Conservation (phyloP, 2,888 invertebrate genomes). For the Caenorhabditis doughertyi region DNA sequence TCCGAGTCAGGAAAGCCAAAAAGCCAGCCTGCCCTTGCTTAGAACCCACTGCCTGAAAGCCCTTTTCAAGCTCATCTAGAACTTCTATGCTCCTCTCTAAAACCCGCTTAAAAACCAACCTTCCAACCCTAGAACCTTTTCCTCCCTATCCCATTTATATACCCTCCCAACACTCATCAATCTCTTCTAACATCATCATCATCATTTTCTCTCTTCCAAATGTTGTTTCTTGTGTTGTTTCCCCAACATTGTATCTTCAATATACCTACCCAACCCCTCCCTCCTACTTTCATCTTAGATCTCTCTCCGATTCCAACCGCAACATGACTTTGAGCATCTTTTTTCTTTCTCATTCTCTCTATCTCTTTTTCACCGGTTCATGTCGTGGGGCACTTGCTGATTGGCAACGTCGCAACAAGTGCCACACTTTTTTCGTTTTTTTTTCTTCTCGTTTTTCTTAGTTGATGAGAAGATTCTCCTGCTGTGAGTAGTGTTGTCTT, state of each 20-base stretch:
- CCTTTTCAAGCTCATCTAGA: no score
- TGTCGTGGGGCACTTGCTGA: constrained; percentile 36
- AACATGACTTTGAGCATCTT: constrained; percentile 30
- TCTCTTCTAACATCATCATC: neutral
- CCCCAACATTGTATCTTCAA: no score
- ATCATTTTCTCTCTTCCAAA: constrained; percentile 2
- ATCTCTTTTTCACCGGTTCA: neutral
- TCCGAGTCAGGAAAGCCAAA: no score
- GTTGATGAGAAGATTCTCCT: no score
- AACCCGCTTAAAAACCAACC: no score
- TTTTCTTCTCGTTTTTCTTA: neutral
- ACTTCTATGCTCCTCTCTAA: no score
- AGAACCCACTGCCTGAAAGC: no score
- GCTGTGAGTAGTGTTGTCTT: no score
- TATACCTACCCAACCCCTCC: neutral
- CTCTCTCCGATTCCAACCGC: constrained; percentile 26
- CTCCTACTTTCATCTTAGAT: constrained; percentile 18
- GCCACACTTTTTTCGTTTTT: constrained; percentile 25
- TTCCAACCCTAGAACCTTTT: no score
- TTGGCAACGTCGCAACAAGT: constrained; percentile 53
- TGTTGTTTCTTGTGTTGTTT: constrained; percentile 31
- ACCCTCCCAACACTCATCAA: no score
- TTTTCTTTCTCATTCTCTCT: constrained; percentile 23
- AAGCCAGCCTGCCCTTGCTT: no score
- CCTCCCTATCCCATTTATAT: no score